Base-by-base conservation (phyloP, 2,888 invertebrate species). In the Steinernema hermaphroditum region DNA sequence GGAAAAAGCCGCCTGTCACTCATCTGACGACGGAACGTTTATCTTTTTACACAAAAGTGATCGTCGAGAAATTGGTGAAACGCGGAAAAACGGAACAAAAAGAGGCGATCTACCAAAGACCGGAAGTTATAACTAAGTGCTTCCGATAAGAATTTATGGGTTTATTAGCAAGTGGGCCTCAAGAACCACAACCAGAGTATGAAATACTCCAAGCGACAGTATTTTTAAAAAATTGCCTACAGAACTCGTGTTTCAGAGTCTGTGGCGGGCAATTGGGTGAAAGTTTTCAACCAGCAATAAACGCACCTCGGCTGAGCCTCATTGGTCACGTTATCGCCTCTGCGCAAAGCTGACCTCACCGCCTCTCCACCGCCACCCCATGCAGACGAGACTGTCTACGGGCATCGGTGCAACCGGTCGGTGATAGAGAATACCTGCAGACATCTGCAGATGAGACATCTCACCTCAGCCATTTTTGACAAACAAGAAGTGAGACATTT, bases 261-360 rank as follows among this genome's bases (percentile, higher is more conserved):
- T 46, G 37, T 49, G 72, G 46, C 2, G 46, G 46, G 46, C 9
- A 14, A 43, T 8, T 12, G 8, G 82, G 49, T 49, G 49, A 49
- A 83, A 83, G 83, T 83, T 83, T 83, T 83, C 83, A 83, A 83
- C 83, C 83, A 83, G 83, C 83, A 83, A 83, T 83, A 83, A 83
- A 82, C 83, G 83, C 83, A 83, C 80, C 83, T 83, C 83, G 81
- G 83, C 80, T 80, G 77, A 78, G 81, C 82, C 81, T 82, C 82
- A 82, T 80, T 82, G 82, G 80, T 82, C 82, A 82, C 82, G 82
- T 82, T 82, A 82, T 82, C 82, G 82, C 82, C 43, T 41, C 43
- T 41, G 43, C 43, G 43, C 43, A 41, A 41, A 41, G n/a, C n/a
- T n/a, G n/a, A n/a, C n/a, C n/a, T n/a, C n/a, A n/a, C n/a, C n/a